Evolutionary conservation across 2,113 vertebrate genomes (phyloP), one percentile per base, ranked within the genome.

Genomic region (Neogobius melanostomus): DNA sequence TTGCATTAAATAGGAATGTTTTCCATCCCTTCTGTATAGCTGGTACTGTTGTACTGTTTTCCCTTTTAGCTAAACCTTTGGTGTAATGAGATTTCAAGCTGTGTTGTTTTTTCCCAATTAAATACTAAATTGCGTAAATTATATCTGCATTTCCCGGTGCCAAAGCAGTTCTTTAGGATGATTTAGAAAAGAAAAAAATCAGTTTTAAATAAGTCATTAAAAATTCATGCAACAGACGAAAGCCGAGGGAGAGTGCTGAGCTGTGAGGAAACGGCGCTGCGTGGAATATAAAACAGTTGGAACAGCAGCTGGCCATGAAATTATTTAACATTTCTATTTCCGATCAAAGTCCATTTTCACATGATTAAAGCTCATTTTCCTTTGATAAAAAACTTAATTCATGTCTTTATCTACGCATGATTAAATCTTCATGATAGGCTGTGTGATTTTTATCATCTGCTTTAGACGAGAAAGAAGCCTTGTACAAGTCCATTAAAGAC

Each of bases 301-400:
- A 28, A 57, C 54, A 36, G 54, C 54, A 57, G 54, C 28, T 15
- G 56, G 11, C 11, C 56, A 2, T 42, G 56, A 42, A 59, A 59
- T 59, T 42, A 59, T 59, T 42, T 2, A 59, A 15, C 56, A 12
- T 6, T 11, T 15, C 28, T 59, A 42, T 59, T 59, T 59, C 56
- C 21, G 28, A 42, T 42, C 56, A 42, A 14, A 42, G 56, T 59
- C 42, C 11, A 59, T 59, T 59, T 42, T 42, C 56, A 7, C 56
- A 42, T 42, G 28, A 59, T 59, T 59, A 42, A 42, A 11, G 56
- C 56, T 42, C 5, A 11, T 59, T 59, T 59, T 42, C 28, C 56
- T 59, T 59, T 42, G 56, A 59, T 59, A 42, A 59, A 21, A 59
- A 59, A 59, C 6, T 7, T 15, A 53, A 59, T 59, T 36, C 28